Evolutionary conservation across 2,888 invertebrate genomes (phyloP), one percentile per base, ranked within the genome.

Genomic region (Rhogogaster chlorosoma): DNA sequence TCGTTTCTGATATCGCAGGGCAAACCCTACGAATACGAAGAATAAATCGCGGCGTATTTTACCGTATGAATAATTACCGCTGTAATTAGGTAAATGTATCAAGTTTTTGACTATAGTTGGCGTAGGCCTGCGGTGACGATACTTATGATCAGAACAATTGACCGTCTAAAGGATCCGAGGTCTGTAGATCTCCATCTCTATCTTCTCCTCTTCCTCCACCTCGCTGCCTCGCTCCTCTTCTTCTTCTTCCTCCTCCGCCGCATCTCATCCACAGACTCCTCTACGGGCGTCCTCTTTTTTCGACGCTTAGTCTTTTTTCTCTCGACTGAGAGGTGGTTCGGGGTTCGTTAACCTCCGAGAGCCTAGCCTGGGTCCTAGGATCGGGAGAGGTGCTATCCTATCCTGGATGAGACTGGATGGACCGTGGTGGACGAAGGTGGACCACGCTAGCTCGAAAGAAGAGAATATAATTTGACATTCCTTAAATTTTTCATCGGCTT

Each of bases 271-370:
- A 84, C 84, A 53, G 53, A 53, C 78, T 78, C 57, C 85, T 87
- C 77, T 80, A 67, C 83, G 45, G 67, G 67, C 83, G 67, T 80
- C 45, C 83, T 87, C 86, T 88, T 89, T 89, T 89, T 90, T 89
- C 88, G 88, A 87, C 87, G 88, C 88, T 90, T 88, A n/a, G 89
- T 88, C 88, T 87, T 89, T 88, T 89, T 89, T 89, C 88, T 89
- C 88, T 87, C 87, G 86, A 70, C 87, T 87, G 85, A 85, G 85
- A 91, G 90, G 89, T 92, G 90, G 89, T 93, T 92, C 90, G 92
- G 92, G 91, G 93, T 93, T 93, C 93, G 91, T 93, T 93, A 92
- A 93, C 93, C 93, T 92, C 90, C 86, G 87, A 36, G 88, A 88
- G 88, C 88, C 89, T 91, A 88, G 90, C 78, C 83, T 38, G 84